Base-by-base conservation (phyloP, 2,113 vertebrate species). In the Nasalis larvatus region DNA sequence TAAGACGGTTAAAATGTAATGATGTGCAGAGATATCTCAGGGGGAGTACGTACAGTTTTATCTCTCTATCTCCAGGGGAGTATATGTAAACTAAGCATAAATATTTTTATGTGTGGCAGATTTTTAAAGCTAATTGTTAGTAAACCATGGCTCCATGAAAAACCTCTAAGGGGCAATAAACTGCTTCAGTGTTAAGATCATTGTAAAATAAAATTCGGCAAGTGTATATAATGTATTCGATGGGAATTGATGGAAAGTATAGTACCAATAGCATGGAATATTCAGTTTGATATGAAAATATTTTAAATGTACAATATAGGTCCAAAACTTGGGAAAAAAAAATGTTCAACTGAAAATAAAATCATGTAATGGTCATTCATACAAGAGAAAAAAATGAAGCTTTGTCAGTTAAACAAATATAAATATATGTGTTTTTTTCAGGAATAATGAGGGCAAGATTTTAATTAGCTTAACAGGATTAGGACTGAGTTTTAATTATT, bases 41-140 rank as follows among this genome's bases (percentile, higher is more conserved):
- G 63, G 87, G 85, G 18, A 82, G 25, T 60, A 32, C 14, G 8
- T 78, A 47, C 27, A 76, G 32, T 95, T 95, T 87, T 96, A 69
- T 89, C 49, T 89, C 60, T 94, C 54, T 81, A 2, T 87, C 91
- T 97, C 87, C 54, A 74, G 84, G 94, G 92, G 49, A 58, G 20
- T 49, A 37, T 78, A 80, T 86, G 86, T 92, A 97, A 97, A 97
- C 89, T 92, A 91, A 98, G 80, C 94, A 96, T 86, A 95, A 97
- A 96, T 94, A 97, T 96, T 96, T 95, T 97, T 98, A 95, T 86
- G 81, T 97, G 60, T 92, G 96, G 87, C 84, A 97, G 96, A 95
- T 94, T 98, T 97, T 97, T 95, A 97, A 96, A 97, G 77, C 90
- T 98, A 97, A 97, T 94, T 97, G 93, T 98, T 96, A 96, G 95